Conservation (phyloP, 2,888 invertebrate genomes). For the Tetragonisca angustula region DNA sequence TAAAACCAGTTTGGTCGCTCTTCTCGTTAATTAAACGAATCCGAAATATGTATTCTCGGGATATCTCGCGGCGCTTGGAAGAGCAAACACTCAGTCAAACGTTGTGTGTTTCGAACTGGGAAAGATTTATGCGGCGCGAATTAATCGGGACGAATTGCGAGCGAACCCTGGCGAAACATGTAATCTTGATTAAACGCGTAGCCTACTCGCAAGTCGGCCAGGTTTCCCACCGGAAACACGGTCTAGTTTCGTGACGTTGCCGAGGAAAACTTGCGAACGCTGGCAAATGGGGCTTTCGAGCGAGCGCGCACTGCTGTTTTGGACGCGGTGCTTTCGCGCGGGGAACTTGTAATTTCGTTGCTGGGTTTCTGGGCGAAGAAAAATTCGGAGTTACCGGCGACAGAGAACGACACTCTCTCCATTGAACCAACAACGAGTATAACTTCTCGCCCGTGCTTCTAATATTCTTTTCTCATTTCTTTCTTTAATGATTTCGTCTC, state of each 20-base stretch:
- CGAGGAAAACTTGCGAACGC: conserved; percentile 19
- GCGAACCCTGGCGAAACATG: conserved; percentile 7
- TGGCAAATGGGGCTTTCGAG: conserved; percentile 37
- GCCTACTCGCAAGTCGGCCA: conserved; percentile 14
- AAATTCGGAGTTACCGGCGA: neutral
- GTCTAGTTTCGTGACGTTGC: conserved; percentile 40
- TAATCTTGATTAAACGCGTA: conserved; percentile 46
- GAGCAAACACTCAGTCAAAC: neutral
- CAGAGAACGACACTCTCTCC: neutral
- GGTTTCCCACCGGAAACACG: conserved; percentile 35
- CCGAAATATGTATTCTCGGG: neutral
- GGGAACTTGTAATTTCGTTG: conserved; percentile 27
- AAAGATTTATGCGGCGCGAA: conserved; percentile 8
- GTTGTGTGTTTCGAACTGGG: neutral
- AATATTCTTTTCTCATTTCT: no score
- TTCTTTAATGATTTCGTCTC: no score
- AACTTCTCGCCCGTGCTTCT: no score
- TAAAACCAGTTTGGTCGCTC: no score
- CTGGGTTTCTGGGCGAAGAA: neutral
- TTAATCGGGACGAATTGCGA: conserved; percentile 31
- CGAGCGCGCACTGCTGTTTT: conserved; percentile 26
- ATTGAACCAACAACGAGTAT: no score
- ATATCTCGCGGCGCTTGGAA: neutral
- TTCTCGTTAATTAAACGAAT: neutral
- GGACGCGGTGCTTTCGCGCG: conserved; percentile 19